phyloP scores from a whole-genome alignment of 2,113 vertebrate genomes.

The Pituophis catenifer region DNA sequence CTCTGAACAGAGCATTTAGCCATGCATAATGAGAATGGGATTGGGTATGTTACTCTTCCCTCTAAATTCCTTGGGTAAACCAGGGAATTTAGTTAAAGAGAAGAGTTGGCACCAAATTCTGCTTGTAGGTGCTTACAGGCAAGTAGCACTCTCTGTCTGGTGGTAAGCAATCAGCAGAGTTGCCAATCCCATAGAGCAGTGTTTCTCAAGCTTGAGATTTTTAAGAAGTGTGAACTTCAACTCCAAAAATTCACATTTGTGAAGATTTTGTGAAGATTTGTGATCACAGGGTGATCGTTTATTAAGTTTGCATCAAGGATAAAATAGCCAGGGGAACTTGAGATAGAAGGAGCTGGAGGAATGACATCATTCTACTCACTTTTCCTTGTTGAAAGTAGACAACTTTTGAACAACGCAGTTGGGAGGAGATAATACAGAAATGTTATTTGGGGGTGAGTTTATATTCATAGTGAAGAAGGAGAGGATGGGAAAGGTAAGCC shows the following conservation, averaged over 20 bases:
- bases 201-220: not conserved
- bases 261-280: too few species aligned
- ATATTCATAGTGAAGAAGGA: not conserved
- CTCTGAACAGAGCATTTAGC: not conserved
- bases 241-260: not conserved
- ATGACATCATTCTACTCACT: not conserved
- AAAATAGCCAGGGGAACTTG: not conserved
- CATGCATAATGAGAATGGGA: not conserved
- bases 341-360: not conserved
- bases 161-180: not conserved
- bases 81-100: not conserved
- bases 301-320: not conserved
- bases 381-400: not conserved
- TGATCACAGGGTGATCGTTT: not conserved
- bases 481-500: not conserved
- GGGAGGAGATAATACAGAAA: not conserved
- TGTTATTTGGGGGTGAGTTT: not conserved
- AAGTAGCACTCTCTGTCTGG: not conserved
- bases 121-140: not conserved
- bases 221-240: not conserved
- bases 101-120: not conserved
- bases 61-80: not conserved
- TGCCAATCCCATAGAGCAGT: not conserved
- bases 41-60: not conserved
- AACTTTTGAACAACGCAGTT: not conserved